Conservation (phyloP, 2,888 invertebrate genomes). For the Noctua fimbriata region DNA sequence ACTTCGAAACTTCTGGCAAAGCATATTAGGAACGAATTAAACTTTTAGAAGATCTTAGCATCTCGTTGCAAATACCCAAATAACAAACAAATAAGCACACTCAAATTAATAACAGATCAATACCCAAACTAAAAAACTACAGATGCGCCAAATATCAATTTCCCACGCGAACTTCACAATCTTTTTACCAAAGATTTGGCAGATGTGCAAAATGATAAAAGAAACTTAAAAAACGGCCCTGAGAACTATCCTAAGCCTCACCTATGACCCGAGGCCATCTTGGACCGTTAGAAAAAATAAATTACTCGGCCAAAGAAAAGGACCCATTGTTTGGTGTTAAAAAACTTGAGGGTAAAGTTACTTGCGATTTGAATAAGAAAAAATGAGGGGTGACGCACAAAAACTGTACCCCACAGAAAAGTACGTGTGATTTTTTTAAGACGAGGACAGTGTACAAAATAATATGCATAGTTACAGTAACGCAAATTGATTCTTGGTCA, state of each 20-base stretch:
- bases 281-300: constrained; percentile 87
- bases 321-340: constrained; percentile 83
- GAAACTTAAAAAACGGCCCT: constrained; percentile 82
- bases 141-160: constrained; percentile 63
- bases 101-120: constrained; percentile 54
- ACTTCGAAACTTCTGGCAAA: not conserved
- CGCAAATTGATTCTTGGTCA: constrained; percentile 85
- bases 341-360: constrained; percentile 85
- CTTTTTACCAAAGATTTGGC: constrained; percentile 75
- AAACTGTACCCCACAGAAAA: constrained; percentile 76
- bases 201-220: constrained; percentile 84
- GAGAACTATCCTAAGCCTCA: constrained; percentile 86
- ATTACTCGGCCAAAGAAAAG: constrained; percentile 83
- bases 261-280: constrained; percentile 88
- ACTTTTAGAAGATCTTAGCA: not conserved
- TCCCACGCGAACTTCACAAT: constrained; percentile 75
- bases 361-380: constrained; percentile 88
- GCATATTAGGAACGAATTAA: not conserved
- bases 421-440: constrained; percentile 84
- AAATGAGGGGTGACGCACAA: constrained; percentile 84
- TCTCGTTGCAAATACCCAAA: not conserved
- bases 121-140: constrained; percentile 46
- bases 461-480: constrained; percentile 79
- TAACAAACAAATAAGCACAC: constrained; percentile 37
- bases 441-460: constrained; percentile 78